Evolutionary conservation across 2,888 invertebrate genomes (phyloP).

Genomic region (Coelopa pilipes): DNA sequence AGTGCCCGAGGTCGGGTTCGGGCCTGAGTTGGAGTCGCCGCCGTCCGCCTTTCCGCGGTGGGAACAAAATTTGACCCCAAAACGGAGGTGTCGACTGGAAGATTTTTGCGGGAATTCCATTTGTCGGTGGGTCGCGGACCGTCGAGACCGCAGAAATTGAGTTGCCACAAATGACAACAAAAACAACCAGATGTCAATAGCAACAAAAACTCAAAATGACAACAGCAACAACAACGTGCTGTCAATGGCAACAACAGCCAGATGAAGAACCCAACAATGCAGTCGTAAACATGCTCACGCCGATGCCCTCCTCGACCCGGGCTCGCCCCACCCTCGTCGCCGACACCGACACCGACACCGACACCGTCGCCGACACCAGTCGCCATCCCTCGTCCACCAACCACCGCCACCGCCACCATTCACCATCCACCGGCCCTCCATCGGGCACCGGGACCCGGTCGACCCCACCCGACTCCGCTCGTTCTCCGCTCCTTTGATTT

Average conservation of each 20-base stretch:
- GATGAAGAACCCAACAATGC: conserved; percentile 2
- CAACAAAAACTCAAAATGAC: conserved; percentile 2
- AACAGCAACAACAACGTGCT: neutral
- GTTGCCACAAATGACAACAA: conserved; percentile 18
- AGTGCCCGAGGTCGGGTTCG: too few species aligned
- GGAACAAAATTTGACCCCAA: too few species aligned
- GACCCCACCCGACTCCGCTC: neutral
- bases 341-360: too few species aligned
- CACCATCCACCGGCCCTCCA: neutral
- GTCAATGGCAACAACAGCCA: conserved; percentile 5
- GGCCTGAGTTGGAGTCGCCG: too few species aligned
- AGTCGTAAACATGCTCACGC: conserved; percentile 27
- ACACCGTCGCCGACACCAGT: neutral
- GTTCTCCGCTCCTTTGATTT: conserved; percentile 58
- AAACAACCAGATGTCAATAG: neutral
- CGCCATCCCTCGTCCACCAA: neutral
- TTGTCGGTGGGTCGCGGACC: neutral
- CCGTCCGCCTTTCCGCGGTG: too few species aligned
- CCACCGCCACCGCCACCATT: too few species aligned
- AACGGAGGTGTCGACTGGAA: neutral
- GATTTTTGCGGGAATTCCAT: neutral
- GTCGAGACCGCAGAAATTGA: neutral
- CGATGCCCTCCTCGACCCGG: neutral
- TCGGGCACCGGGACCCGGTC: too few species aligned
- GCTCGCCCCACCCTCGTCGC: neutral